phyloP scores from a whole-genome alignment of 2,888 invertebrate genomes.

The Eupithecia dodoneata region DNA sequence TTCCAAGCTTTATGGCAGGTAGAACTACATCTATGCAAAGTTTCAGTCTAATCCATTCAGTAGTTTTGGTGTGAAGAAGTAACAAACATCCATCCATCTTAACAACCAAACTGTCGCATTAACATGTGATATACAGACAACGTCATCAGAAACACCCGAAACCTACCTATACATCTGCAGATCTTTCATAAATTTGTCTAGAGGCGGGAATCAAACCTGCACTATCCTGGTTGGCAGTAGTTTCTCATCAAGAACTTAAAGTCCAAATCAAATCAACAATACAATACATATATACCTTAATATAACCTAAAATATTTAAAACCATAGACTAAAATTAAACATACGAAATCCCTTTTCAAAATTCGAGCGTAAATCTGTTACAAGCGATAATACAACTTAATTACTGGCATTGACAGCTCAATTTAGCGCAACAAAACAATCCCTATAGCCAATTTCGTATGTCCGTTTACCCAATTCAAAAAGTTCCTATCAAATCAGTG shows the following conservation, averaged over 20 bases:
- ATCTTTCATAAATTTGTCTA: neutral
- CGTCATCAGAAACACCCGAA: no score
- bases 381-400: conserved; percentile 12
- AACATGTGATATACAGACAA: no score
- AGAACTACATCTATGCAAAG: no score
- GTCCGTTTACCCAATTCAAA: conserved; percentile 18
- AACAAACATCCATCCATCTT: no score
- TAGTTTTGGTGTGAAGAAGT: no score
- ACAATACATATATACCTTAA: no score
- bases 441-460: conserved; percentile 1
- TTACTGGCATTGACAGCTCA: conserved; percentile 14
- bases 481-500: neutral
- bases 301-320: neutral
- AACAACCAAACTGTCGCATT: no score
- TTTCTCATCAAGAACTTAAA: neutral
- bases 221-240: no score
- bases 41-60: no score
- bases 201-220: no score
- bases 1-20: no score
- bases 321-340: conserved; percentile 9
- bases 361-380: neutral
- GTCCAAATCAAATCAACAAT: neutral
- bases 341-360: neutral
- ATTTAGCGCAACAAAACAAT: conserved; percentile 13
- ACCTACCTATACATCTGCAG: no score